Conservation (phyloP, 2,113 vertebrate species). For the Silurus meridionalis region DNA sequence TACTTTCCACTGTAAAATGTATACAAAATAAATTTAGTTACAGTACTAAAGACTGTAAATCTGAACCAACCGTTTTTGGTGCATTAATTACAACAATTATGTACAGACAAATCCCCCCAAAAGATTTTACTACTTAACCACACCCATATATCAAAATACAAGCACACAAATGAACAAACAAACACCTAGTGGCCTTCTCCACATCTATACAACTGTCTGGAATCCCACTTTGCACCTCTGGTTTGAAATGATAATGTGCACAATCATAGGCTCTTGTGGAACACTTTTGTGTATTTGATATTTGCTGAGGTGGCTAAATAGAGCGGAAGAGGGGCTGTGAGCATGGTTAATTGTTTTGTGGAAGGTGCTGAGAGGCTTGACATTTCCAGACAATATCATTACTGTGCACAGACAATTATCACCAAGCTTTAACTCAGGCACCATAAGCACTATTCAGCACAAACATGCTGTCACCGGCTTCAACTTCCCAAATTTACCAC, state of each 20-base stretch:
- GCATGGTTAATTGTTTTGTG: constrained; percentile 47
- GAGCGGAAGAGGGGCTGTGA: constrained; percentile 32
- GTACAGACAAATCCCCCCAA: neutral
- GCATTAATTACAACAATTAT: neutral
- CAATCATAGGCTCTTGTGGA: constrained; percentile 37
- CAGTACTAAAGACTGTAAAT: neutral
- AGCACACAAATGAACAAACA: constrained; percentile 10
- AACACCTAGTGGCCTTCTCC: constrained; percentile 36
- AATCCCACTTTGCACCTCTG: constrained; percentile 20
- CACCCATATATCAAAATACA: constrained; percentile 24
- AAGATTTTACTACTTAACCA: neutral
- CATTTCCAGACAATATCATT: constrained; percentile 56
- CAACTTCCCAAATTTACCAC: constrained; percentile 21
- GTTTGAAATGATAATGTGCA: constrained; percentile 42
- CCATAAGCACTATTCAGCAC: constrained; percentile 19
- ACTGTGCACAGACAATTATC: constrained; percentile 47
- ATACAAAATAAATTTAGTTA: neutral
- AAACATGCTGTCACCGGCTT: constrained; percentile 28
- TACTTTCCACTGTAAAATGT: neutral
- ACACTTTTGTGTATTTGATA: constrained; percentile 27
- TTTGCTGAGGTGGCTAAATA: constrained; percentile 49
- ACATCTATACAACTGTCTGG: constrained; percentile 4
- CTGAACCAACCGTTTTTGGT: neutral
- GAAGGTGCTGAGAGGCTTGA: constrained; percentile 53
- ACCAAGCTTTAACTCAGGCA: constrained; percentile 31